Conservation (phyloP, 1,140 invertebrate species). For the Muscidifurax raptorellus region DNA sequence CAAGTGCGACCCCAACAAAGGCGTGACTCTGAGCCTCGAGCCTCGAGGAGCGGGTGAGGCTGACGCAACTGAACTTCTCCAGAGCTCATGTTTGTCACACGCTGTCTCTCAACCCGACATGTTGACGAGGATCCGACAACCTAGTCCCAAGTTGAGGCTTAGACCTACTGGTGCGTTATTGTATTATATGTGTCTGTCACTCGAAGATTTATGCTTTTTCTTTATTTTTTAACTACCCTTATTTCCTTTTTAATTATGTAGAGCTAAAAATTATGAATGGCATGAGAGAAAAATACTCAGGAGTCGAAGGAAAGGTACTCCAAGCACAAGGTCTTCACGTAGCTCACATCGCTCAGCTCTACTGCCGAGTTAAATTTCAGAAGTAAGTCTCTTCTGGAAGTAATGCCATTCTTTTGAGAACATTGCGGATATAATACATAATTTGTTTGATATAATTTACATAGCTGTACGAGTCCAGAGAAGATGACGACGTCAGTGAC, state of each 20-base stretch:
- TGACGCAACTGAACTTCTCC: conserved; percentile 71
- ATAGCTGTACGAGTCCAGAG: conserved; percentile 64
- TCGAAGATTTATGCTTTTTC: background rate
- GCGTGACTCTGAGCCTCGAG: conserved; percentile 67
- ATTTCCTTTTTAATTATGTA: conserved; percentile 46
- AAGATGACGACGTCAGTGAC: conserved; percentile 62
- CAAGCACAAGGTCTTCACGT: conserved; percentile 72
- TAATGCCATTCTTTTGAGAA: conserved; percentile 21
- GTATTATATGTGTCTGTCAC: background rate
- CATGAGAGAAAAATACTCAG: conserved; percentile 68
- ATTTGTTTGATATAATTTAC: conserved; percentile 14
- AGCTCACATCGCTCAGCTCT: conserved; percentile 69
- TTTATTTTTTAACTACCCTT: background rate
- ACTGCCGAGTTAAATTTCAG: conserved; percentile 70
- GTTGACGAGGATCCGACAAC: conserved; percentile 64
- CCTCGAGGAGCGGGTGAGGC: conserved; percentile 70
- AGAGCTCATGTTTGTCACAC: conserved; percentile 67
- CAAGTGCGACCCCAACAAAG: conserved; percentile 64
- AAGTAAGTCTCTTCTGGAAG: conserved; percentile 54
- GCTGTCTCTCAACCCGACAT: conserved; percentile 74
- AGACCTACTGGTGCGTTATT: conserved; percentile 62
- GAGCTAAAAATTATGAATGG: conserved; percentile 66
- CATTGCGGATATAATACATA: background rate
- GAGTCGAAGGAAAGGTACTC: conserved; percentile 70
- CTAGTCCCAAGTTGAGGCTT: conserved; percentile 63